phyloP scores from a whole-genome alignment of 2,113 vertebrate genomes.

The Psittacara wagleri region DNA sequence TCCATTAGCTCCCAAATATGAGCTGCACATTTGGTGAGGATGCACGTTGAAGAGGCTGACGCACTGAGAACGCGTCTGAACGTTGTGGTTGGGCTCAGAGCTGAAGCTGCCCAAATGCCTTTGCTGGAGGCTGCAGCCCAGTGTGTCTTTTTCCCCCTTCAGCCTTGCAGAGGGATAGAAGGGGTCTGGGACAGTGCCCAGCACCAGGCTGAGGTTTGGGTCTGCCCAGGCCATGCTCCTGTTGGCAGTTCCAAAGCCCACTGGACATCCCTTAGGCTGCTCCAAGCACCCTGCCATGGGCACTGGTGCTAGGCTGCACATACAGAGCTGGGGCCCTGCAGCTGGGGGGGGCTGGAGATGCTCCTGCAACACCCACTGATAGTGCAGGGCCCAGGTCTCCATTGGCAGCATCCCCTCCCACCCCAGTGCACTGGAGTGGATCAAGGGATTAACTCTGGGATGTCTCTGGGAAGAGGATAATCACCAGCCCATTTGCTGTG shows the following conservation, averaged over 20 bases:
- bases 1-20: not conserved
- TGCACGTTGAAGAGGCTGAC: not conserved
- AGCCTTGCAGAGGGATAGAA: not conserved
- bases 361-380: not conserved
- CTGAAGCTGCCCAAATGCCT: not conserved
- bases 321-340: not conserved
- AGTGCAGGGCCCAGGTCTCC: accelerated
- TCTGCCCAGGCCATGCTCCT: not conserved
- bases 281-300: not conserved
- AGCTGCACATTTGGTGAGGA: not conserved
- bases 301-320: not conserved
- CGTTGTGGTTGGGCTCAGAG: not conserved
- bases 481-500: constrained; percentile 35
- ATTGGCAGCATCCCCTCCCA: accelerated
- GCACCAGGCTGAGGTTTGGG: not conserved
- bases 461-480: constrained; percentile 29
- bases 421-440: not conserved
- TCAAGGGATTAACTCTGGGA: constrained; percentile 37
- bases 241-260: not conserved
- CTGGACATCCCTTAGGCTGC: not conserved
- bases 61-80: not conserved
- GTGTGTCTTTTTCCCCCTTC: not conserved
- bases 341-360: not conserved
- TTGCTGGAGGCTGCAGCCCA: not conserved
- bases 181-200: not conserved